A percentile compares a stretch with the other conserved stretches of the same genome.
These are phyloP conservation scores for Parotia lawesii DNA, from an alignment of 2,113 vertebrate species.

Conservation along the genomic window DNA sequence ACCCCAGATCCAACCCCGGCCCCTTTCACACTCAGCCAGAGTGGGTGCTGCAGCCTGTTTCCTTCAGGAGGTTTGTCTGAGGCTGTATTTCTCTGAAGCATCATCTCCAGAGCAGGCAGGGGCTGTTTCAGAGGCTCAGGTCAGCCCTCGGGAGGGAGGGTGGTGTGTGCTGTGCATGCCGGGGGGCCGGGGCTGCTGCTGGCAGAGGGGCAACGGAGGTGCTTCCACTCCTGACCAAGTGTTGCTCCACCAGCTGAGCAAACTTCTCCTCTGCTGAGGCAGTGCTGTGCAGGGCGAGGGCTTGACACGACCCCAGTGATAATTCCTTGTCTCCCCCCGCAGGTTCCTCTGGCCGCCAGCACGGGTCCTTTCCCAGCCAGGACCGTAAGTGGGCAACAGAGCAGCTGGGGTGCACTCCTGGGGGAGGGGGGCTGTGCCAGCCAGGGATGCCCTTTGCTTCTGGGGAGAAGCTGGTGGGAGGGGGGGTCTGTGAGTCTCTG, in stretches of 20 bases:
- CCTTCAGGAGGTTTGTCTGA: background rate
- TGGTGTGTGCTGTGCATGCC: background rate
- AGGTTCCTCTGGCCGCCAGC: slow-evolving; percentile 47
- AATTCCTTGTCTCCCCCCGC: slow-evolving; percentile 20
- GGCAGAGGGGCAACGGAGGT: background rate
- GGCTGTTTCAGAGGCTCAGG: background rate
- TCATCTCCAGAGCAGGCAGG: background rate
- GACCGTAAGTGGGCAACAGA: slow-evolving; percentile 28
- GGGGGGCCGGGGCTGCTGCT: background rate
- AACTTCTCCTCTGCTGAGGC: background rate
- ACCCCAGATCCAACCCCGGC: background rate
- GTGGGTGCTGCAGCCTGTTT: background rate
- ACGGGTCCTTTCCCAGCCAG: background rate
- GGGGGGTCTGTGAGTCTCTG: background rate
- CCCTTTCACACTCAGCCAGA: background rate
- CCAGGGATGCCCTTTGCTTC: background rate
- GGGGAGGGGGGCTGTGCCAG: background rate
- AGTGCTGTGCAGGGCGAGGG: background rate
- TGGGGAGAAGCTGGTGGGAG: background rate
- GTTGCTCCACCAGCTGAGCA: background rate
- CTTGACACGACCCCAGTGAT: background rate
- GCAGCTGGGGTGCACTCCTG: background rate
- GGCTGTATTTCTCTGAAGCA: background rate
- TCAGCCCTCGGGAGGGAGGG: background rate
- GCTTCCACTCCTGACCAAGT: background rate